These are phyloP conservation scores for Tarsius wallacei DNA, from an alignment of 2,797 vertebrate genomes.

Conservation along the genomic window DNA sequence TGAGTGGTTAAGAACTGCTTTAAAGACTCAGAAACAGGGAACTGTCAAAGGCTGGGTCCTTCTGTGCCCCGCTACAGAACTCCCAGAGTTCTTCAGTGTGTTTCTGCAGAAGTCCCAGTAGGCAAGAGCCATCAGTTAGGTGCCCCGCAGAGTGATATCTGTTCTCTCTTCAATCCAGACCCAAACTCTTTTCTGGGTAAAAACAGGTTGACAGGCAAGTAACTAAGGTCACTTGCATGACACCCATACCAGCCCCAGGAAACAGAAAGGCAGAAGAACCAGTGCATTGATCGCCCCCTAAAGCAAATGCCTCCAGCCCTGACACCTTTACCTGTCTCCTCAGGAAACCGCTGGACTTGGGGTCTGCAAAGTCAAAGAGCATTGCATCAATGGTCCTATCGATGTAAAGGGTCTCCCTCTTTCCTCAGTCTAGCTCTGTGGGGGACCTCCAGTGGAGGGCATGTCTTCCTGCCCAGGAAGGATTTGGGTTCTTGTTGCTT, in stretches of 20 bases:
- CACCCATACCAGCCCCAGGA: neutral
- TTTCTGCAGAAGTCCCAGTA: neutral
- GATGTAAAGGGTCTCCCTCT: neutral
- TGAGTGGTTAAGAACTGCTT: neutral
- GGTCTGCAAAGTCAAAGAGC: slow-evolving; percentile 82
- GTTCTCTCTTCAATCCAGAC: neutral
- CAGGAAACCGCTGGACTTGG: slow-evolving; percentile 86
- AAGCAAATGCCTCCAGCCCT: neutral
- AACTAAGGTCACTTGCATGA: neutral
- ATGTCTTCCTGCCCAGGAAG: neutral
- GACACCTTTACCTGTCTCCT: slow-evolving; percentile 87
- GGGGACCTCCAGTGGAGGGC: no score
- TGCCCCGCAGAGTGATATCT: neutral
- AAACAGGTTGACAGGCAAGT: neutral
- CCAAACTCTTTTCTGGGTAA: neutral
- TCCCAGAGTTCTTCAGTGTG: neutral
- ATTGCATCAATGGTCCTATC: neutral
- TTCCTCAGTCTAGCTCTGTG: neutral
- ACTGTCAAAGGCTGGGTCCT: neutral
- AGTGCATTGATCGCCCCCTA: neutral
- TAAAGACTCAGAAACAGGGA: neutral
- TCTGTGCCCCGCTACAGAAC: no score
- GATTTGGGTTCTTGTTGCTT: neutral
- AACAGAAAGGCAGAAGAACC: neutral
- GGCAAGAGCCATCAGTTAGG: neutral